Evolutionary conservation across 2,888 invertebrate species (phyloP).

Genomic region (Sacculina carcini): DNA sequence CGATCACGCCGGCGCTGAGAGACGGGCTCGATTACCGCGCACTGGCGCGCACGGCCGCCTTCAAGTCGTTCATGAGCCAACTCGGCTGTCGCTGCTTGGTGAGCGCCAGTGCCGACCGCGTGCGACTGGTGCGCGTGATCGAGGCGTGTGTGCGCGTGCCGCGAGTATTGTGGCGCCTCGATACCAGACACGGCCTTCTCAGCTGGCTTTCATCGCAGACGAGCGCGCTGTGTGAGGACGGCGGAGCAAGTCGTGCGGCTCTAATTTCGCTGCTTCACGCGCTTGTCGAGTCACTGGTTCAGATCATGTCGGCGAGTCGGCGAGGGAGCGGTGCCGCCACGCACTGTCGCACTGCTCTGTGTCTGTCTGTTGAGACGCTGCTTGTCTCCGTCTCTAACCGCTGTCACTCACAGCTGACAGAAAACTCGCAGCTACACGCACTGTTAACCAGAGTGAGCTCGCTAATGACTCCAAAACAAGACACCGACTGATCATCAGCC

Average conservation of each 20-base stretch:
- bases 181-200: not conserved
- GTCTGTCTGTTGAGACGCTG: too few relatives aligned
- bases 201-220: not conserved
- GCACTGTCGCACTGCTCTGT: too few relatives aligned
- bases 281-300: too few relatives aligned
- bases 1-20: not conserved
- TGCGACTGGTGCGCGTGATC: not conserved
- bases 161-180: not conserved
- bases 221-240: not conserved
- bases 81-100: not conserved
- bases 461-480: too few relatives aligned
- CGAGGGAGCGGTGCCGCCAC: too few relatives aligned
- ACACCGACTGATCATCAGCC: too few relatives aligned
- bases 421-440: too few relatives aligned
- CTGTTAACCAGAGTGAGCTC: too few relatives aligned
- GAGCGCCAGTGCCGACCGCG: not conserved
- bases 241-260: not conserved
- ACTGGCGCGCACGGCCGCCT: not conserved
- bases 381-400: too few relatives aligned
- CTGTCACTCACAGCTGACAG: too few relatives aligned
- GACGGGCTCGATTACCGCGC: not conserved
- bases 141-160: not conserved
- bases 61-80: not conserved
- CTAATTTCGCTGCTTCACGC: not conserved
- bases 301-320: too few relatives aligned